A percentile compares a stretch with the other conserved stretches of the same genome.
Conservation (phyloP, 1,140 invertebrate genomes). For the Meloidogyne chitwoodi region DNA sequence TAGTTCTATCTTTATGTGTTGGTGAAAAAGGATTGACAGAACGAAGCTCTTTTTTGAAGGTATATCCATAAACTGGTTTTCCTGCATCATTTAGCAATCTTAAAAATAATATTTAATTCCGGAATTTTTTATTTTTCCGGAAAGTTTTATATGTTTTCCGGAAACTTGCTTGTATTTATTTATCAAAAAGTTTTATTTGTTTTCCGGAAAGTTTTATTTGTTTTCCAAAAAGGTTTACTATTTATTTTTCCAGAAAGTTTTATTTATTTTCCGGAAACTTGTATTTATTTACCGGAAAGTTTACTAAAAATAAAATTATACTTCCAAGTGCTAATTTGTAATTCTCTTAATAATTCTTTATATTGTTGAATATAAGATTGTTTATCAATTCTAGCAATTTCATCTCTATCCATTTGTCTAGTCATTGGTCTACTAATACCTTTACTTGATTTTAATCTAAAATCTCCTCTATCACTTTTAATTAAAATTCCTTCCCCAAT, state of each 20-base stretch:
- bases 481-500: background rate
- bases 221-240: too few relatives aligned
- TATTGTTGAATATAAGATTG: conserved; percentile 28
- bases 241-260: too few relatives aligned
- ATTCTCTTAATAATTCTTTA: conserved; percentile 32
- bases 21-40: conserved; percentile 56
- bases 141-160: too few relatives aligned
- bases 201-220: too few relatives aligned
- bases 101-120: conserved; percentile 22
- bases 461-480: background rate
- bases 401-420: conserved; percentile 13
- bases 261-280: too few relatives aligned
- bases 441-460: conserved; percentile 3
- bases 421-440: background rate
- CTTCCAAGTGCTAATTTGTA: conserved; percentile 27
- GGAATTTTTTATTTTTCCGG: background rate
- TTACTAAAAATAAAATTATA: background rate
- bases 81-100: conserved; percentile 52
- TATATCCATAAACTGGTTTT: conserved; percentile 50
- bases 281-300: too few relatives aligned
- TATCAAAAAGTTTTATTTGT: too few relatives aligned
- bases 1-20: conserved; percentile 69
- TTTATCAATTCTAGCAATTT: conserved; percentile 12
- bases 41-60: conserved; percentile 57
- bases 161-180: too few relatives aligned